Evolutionary conservation across 1,140 invertebrate species (phyloP), one percentile per base, ranked within the genome.

Genomic region (Drosophila hydei): DNA sequence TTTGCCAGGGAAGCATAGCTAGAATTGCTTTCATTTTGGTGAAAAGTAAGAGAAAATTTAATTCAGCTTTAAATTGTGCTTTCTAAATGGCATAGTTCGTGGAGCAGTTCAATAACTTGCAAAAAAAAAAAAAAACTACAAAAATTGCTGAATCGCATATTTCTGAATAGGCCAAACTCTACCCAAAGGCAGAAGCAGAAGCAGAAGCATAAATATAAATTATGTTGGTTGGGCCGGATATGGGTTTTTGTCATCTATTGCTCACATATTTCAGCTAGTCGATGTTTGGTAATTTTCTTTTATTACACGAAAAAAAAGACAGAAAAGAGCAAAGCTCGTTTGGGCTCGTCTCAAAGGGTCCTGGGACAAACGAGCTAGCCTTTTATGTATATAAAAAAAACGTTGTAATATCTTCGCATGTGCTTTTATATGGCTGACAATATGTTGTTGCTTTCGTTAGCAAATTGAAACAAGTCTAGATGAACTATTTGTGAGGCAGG

Each of bases 241-340:
- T 19, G 27, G 16, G 14, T 52, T 52, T 12, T 67, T 27, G 59
- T 42, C 56, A 47, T 55, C 52, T 51, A 55, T 72, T 59, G 54
- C 65, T 64, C 78, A 80, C 56, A 81, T 77, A 75, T 79, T 62
- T 25, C 18, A 19, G 27, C 43, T 23, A 33, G 79, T 68, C 62
- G 59, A 79, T 77, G 75, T 72, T 69, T 85, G 68, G 80, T 77
- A 85, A 77, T 84, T 75, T 75, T 70, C 85, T 84, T 84, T 85
- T 85, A 85, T 84, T 76, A 79, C 47, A 38, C 51, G 52, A 52
- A 36, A 48, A 59, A 60, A 63, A 40, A 9, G n/a, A 19, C 18
- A 18, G 6, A 25, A 67, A 84, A 56, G 59, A 36, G 23, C 36
- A 25, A 48, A 42, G 36, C 25, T 52, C 25, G 50, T 8, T 45